Evolutionary conservation across 2,797 vertebrate genomes (phyloP), one percentile per base, ranked within the genome.

Genomic region (Avahi laniger): DNA sequence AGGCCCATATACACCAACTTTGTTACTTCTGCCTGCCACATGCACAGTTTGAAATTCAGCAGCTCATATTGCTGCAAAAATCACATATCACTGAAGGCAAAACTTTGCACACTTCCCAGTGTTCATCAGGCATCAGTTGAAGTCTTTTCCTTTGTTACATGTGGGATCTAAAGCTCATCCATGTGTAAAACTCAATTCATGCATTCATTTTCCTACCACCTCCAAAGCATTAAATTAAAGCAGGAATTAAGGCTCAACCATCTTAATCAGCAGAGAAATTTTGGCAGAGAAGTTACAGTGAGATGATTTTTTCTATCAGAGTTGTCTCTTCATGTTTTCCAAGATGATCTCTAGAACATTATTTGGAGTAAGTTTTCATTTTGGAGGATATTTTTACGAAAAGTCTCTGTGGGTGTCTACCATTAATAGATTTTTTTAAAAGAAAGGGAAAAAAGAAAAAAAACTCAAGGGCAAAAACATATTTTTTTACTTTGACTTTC

Each of bases 311-410:
- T 70, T 43, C 43, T 83, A 0, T 92, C 30, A 57, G 13, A 76
- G 38, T 65, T 80, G 9, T 93, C 59, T 92, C 12, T 43, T 93
- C 43, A 2, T 89, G n/a, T 90, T 92, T 63, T 61, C 67, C 57
- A 70, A 41, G 26, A 69, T 91, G 54, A 28, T 81, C 48, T 91
- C 48, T 89, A 78, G 48, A 79, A 59, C 59, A 20, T 65, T 6
- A 9, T 73, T 65, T 75, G 46, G 83, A 89, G 26, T 57, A 78
- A 78, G 78, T 89, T 63, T 95, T 91, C 43, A 10, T 72, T 91
- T 92, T 95, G 67, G 22, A 75, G 72, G 59, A 87, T 78, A 91
- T 84, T 82, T 93, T 76, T 70, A 76, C 87, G 82, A 50, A 41
- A 76, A 41, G 20, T 72, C 26, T 84, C 50, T 50, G 11, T 93